phyloP scores from a whole-genome alignment of 2,113 vertebrate genomes.

The Cyprinodon brontotheroides region DNA sequence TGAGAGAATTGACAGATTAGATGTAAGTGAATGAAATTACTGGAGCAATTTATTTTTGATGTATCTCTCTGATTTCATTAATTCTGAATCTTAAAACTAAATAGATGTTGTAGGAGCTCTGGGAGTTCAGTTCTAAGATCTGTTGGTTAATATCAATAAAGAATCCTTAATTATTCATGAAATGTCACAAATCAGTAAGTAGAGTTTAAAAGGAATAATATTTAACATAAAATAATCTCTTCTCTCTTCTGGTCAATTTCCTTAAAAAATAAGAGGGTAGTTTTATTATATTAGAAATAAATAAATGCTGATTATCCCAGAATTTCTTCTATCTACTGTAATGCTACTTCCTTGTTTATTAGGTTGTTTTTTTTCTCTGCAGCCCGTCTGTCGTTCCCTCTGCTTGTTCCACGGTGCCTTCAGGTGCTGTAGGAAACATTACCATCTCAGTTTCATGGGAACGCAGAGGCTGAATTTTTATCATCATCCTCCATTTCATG shows the following conservation, averaged over 20 bases:
- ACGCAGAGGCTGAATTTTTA: slow-evolving; percentile 9
- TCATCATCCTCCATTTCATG: slow-evolving; percentile 27
- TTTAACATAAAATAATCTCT: neutral
- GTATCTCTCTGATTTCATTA: neutral
- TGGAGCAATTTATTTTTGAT: too few species aligned
- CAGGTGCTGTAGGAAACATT: slow-evolving; percentile 3
- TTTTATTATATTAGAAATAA: too few species aligned
- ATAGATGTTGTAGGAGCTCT: neutral
- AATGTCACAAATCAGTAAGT: neutral
- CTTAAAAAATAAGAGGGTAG: neutral
- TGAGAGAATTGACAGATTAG: neutral
- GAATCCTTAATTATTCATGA: neutral
- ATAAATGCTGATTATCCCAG: too few species aligned
- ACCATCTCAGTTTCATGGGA: neutral
- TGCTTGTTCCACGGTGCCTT: slow-evolving; percentile 1
- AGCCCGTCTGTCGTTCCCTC: neutral
- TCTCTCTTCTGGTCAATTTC: neutral
- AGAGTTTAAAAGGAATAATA: neutral
- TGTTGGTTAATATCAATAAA: neutral
- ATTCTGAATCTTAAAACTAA: neutral
- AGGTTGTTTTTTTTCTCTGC: too few species aligned
- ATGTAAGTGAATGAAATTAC: neutral
- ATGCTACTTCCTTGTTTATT: too few species aligned
- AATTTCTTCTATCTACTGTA: too few species aligned
- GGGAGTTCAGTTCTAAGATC: neutral